A percentile compares a stretch with the other conserved stretches of the same genome.
phyloP scores from a whole-genome alignment of 2,113 vertebrate genomes.

The Cettia cetti region DNA sequence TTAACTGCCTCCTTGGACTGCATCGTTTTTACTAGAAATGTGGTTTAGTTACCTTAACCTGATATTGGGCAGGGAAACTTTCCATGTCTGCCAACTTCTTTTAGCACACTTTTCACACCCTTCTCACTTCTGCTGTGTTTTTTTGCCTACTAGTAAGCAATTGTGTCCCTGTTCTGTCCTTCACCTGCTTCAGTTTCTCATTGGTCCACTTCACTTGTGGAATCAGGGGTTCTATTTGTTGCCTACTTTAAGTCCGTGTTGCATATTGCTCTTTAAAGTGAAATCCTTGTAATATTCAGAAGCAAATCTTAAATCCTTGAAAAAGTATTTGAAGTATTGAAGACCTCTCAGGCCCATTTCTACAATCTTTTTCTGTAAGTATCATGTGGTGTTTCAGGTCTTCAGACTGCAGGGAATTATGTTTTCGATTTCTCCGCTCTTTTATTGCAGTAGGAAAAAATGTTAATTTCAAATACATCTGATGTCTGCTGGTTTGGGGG shows the following conservation, averaged over 20 bases:
- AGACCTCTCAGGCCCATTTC: neutral
- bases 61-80: neutral
- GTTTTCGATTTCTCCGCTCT: neutral
- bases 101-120: neutral
- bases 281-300: neutral
- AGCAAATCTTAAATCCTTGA: neutral
- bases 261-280: neutral
- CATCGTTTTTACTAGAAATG: neutral
- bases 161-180: neutral
- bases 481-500: neutral
- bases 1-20: conserved; percentile 9
- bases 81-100: neutral
- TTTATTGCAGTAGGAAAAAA: conserved; percentile 20
- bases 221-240: neutral
- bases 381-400: neutral
- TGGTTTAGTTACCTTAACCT: neutral
- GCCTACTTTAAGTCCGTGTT: neutral
- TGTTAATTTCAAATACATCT: neutral
- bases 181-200: neutral
- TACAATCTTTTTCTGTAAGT: neutral
- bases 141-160: neutral
- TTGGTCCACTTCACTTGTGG: neutral
- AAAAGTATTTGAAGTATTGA: neutral
- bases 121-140: neutral
- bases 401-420: neutral